These are phyloP conservation scores for Dipodomys merriami DNA, from an alignment of 2,113 vertebrate genomes.

Conservation along the genomic window DNA sequence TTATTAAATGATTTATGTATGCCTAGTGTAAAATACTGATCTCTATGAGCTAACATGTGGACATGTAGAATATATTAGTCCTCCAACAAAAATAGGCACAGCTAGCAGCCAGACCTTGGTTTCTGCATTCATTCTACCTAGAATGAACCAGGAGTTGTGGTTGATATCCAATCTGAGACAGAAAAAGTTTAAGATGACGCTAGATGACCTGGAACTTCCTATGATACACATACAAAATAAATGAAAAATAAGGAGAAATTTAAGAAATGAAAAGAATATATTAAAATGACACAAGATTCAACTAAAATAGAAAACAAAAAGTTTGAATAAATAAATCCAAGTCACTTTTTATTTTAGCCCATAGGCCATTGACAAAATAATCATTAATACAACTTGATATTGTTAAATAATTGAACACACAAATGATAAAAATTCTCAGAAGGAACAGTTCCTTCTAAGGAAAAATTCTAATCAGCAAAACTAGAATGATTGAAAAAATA, in stretches of 20 bases:
- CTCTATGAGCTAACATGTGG: accelerated
- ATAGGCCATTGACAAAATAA: background rate
- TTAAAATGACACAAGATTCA: background rate
- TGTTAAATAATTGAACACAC: background rate
- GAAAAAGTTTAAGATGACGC: background rate
- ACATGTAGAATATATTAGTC: background rate
- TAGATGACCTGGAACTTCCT: background rate
- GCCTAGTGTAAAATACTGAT: background rate
- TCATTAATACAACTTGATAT: background rate
- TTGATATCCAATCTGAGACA: background rate
- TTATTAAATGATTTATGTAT: background rate
- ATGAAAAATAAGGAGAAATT: background rate
- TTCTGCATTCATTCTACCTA: background rate
- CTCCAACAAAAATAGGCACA: background rate
- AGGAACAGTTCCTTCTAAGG: background rate
- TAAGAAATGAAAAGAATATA: background rate
- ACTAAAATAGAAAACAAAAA: background rate
- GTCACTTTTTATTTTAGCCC: background rate
- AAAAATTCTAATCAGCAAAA: background rate
- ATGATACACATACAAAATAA: background rate
- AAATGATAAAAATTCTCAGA: background rate
- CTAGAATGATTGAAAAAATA: background rate
- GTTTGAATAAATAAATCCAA: background rate
- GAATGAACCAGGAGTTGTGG: background rate
- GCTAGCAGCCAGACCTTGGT: background rate